These are phyloP conservation scores for Corythoichthys haematopterus DNA, from an alignment of 2,113 vertebrate species.

Conservation along the genomic window DNA sequence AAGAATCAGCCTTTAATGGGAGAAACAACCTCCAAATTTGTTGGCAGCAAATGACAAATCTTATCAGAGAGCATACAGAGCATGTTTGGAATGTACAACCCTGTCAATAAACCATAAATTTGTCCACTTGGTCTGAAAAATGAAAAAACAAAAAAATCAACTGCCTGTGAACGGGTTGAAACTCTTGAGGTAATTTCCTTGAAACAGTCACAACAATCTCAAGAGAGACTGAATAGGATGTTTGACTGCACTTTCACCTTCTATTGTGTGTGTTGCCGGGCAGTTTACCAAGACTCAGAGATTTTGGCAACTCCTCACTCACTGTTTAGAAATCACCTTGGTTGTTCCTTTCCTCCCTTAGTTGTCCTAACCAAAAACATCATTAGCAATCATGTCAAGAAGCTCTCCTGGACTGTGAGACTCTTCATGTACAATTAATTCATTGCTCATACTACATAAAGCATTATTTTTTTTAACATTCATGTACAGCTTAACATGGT, in stretches of 20 bases:
- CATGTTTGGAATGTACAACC: constrained; percentile 54
- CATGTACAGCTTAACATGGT: no score
- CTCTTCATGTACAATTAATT: no score
- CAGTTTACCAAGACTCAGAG: constrained; percentile 51
- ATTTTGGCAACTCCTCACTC: constrained; percentile 35
- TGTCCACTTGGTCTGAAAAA: neutral
- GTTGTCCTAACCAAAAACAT: neutral
- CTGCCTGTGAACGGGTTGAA: constrained; percentile 51
- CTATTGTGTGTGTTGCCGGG: constrained; percentile 60
- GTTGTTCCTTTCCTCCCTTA: constrained; percentile 12
- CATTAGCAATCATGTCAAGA: neutral
- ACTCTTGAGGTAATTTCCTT: constrained; percentile 71
- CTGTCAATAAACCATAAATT: constrained; percentile 34
- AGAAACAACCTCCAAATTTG: constrained; percentile 2
- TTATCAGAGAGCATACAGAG: constrained; percentile 53
- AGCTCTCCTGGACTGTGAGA: no score
- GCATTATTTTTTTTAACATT: no score
- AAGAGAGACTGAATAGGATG: constrained; percentile 50
- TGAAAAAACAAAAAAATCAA: constrained; percentile 41
- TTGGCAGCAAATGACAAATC: constrained; percentile 48
- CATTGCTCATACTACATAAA: no score
- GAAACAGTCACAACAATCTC: constrained; percentile 63
- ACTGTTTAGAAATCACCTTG: constrained; percentile 5
- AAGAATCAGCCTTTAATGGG: constrained; percentile 23
- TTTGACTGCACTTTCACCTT: constrained; percentile 51